Evolutionary conservation across 2,888 invertebrate genomes (phyloP).

Genomic region (Heteromyza rotundicornis): DNA sequence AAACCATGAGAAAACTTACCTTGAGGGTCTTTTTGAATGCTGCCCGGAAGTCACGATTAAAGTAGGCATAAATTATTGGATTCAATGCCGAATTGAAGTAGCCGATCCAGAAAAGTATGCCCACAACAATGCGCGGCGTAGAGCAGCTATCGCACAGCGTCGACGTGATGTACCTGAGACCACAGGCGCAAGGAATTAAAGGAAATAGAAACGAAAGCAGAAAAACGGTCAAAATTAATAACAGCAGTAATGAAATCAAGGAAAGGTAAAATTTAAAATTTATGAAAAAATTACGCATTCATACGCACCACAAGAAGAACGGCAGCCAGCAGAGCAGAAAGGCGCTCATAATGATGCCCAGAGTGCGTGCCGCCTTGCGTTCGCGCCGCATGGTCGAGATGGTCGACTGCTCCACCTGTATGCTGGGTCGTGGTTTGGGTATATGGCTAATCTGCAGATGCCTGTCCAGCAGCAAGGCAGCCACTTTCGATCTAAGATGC

Average conservation of each 20-base stretch:
- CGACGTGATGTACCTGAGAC: slow-evolving; percentile 81
- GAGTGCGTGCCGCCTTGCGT: slow-evolving; percentile 88
- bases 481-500: slow-evolving; percentile 87
- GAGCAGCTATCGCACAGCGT: slow-evolving; percentile 79
- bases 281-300: slow-evolving; percentile 3
- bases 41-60: slow-evolving; percentile 94
- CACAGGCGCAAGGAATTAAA: background rate
- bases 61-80: slow-evolving; percentile 96
- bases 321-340: slow-evolving; percentile 95
- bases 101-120: slow-evolving; percentile 95
- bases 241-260: background rate
- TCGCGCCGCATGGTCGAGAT: slow-evolving; percentile 89
- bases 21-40: slow-evolving; percentile 90
- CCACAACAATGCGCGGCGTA: slow-evolving; percentile 84
- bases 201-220: background rate
- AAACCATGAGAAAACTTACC: slow-evolving; percentile 42
- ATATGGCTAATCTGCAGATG: slow-evolving; percentile 90
- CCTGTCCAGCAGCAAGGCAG: slow-evolving; percentile 83
- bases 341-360: slow-evolving; percentile 96
- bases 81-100: slow-evolving; percentile 97
- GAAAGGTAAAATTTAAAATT: slow-evolving; percentile 13
- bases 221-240: background rate
- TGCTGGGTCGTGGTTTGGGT: slow-evolving; percentile 72
- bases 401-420: slow-evolving; percentile 76
- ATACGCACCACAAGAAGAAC: slow-evolving; percentile 86